Evolutionary conservation across 2,888 invertebrate genomes (phyloP), one percentile per base, ranked within the genome.

Genomic region (Meliscaeva auricollis): DNA sequence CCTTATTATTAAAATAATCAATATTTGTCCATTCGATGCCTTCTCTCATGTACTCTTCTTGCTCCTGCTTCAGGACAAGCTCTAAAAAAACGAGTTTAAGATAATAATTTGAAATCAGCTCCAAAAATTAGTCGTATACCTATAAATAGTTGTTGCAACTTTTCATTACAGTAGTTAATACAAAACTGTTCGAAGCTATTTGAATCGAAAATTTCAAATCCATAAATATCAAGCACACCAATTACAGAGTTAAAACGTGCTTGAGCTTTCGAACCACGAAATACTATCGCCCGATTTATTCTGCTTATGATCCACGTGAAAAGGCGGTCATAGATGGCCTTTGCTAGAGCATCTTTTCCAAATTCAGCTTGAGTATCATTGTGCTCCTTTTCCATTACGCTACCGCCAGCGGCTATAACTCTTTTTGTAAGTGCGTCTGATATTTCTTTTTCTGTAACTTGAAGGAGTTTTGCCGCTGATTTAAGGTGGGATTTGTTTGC

Each of bases 151-250:
- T 99, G 99, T 91, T 99, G 99, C 87, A 99, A 93, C 91, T 99
- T 99, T 93, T 99, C 99, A 91, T 99, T 99, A 91, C 99, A 99
- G 93, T 99, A 99, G 93, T 99, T 99, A 15, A 99, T 99, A 92
- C 99, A 99, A 93, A 99, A 98, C 93, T 99, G 99, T 92, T 99
- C 99, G 93, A 99, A 98, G 93, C 98, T 98, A 93, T 99, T 99
- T 32, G 95, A 95, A 88, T 98, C 98, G 92, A 99, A 98, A 88
- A 99, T 98, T 93, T 99, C 99, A 92, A 99, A 99, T 20, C 99
- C 99, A 92, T 99, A 99, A 90, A 99, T 99, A 91, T 99, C 99
- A 64, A 99, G 93, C 5, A 99, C 99, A 9, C 99, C 99, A 76
- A 92, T 92, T 1, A 92, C 92, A 0, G 91, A 90, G 72, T 91